Base-by-base conservation (phyloP, 2,797 vertebrate genomes). In the Craterocephalus amniculus region DNA sequence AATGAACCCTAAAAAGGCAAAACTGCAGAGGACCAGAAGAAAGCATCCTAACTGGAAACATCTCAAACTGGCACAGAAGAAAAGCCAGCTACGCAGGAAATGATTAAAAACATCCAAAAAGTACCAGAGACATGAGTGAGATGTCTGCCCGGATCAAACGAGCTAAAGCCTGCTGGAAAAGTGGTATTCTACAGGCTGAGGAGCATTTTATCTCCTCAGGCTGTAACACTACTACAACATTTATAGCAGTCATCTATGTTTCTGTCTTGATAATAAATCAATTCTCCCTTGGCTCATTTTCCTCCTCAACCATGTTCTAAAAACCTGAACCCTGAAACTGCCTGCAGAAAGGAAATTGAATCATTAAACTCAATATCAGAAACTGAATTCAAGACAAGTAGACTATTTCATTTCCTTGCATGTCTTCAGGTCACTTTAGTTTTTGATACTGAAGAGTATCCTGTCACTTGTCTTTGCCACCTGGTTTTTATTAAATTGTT, bases 91-190 rank as follows among this genome's bases (percentile, higher is more conserved):
- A 13, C 26, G 1, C 48, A 52, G 4, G 24, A 35, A n/a, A 51
- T 6, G 35, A 63, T 35, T 51, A 35, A 26, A 63, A 49, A n/a
- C 26, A 51, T 49, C 62, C 34, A 64, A 26, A 63, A 26, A 11
- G 24, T 16, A 22, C 18, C 2, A 2, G 5, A 51, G 13, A 63
- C 58, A 43, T 29, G 26, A 36, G 14, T 24, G 12, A 14, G 32
- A 6, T 2, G 10, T 43, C 6, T 52, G 3, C 22, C 4, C 9
- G 2, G 6, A 5, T 6, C 2, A 52, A 59, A 9, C 7, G 2
- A 22, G 11, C 8, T 8, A 27, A 27, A 38, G 34, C 27, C 20
- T 48, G 20, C n/a, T 31, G 6, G 29, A 31, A 6, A 45, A 45
- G 43, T 1, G 45, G 22, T 8, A n/a, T 9, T 10, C n/a, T 20